These are phyloP conservation scores for Andrena dorsata DNA, from an alignment of 2,888 invertebrate species.

Conservation along the genomic window DNA sequence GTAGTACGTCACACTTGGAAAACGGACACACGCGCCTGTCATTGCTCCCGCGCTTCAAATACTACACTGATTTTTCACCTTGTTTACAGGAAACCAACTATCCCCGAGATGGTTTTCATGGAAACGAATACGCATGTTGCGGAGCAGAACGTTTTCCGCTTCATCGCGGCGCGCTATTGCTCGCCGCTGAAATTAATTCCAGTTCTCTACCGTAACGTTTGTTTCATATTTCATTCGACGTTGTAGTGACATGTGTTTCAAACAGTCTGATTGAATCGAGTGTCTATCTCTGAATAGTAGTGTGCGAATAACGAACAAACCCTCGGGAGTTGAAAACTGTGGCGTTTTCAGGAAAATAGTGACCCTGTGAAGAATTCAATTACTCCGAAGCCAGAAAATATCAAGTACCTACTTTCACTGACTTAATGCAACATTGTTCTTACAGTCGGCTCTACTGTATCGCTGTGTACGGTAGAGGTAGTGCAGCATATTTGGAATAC, in stretches of 20 bases:
- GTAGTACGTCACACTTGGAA: slow-evolving; percentile 50
- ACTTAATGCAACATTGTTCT: too few species aligned
- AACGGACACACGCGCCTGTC: slow-evolving; percentile 31
- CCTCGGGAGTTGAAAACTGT: too few species aligned
- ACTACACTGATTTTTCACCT: slow-evolving; percentile 15
- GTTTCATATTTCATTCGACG: background rate
- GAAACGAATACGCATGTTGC: background rate
- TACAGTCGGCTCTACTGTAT: too few species aligned
- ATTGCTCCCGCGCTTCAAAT: slow-evolving; percentile 3
- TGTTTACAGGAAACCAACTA: background rate
- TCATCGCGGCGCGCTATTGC: background rate
- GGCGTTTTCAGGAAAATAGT: too few species aligned
- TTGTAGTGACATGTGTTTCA: background rate
- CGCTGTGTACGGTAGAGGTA: too few species aligned
- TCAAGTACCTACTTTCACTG: too few species aligned
- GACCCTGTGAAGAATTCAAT: too few species aligned
- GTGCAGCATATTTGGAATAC: too few species aligned
- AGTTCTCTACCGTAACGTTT: background rate
- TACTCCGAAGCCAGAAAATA: too few species aligned
- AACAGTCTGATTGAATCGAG: background rate
- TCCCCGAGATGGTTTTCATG: background rate
- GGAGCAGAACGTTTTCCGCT: background rate
- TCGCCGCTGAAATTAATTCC: background rate
- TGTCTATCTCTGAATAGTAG: too few species aligned
- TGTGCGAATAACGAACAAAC: too few species aligned